phyloP scores from a whole-genome alignment of 2,888 invertebrate species.

The Lobophora halterata region DNA sequence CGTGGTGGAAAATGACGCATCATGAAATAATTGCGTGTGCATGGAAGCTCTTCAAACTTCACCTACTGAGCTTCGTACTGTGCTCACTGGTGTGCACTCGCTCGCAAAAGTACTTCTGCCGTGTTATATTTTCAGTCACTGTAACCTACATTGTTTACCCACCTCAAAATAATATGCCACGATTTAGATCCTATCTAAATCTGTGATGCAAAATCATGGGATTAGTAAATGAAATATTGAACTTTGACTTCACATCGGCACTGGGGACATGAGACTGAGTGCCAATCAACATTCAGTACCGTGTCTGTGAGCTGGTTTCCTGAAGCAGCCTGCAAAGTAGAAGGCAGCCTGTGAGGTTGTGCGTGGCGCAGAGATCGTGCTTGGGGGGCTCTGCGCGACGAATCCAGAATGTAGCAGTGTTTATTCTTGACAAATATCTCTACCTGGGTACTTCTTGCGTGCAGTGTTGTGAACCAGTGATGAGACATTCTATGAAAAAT shows the following conservation, averaged over 20 bases:
- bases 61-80: slow-evolving; percentile 21
- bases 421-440: slow-evolving; percentile 9
- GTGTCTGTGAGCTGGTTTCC: slow-evolving; percentile 10
- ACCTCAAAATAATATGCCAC: slow-evolving; percentile 11
- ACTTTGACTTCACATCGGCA: slow-evolving; percentile 10
- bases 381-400: too few relatives aligned
- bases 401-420: too few relatives aligned
- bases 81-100: slow-evolving; percentile 9
- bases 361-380: slow-evolving; percentile 4
- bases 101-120: slow-evolving; percentile 17
- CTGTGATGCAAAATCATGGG: slow-evolving; percentile 4
- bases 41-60: slow-evolving; percentile 25
- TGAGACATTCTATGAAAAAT: slow-evolving; percentile 20
- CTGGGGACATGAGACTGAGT: slow-evolving; percentile 6
- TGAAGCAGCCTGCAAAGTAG: slow-evolving; percentile 7
- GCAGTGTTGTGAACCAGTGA: slow-evolving; percentile 32
- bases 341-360: neutral
- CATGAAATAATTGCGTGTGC: slow-evolving; percentile 31
- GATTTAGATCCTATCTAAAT: slow-evolving; percentile 1
- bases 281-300: slow-evolving; percentile 7
- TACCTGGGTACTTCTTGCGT: slow-evolving; percentile 13
- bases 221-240: slow-evolving; percentile 5
- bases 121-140: slow-evolving; percentile 27
- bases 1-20: slow-evolving; percentile 63
- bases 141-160: slow-evolving; percentile 20